A percentile compares a stretch with the other conserved stretches of the same genome.
phyloP scores from a whole-genome alignment of 2,113 vertebrate genomes.

The Choloepus hoffmanni region DNA sequence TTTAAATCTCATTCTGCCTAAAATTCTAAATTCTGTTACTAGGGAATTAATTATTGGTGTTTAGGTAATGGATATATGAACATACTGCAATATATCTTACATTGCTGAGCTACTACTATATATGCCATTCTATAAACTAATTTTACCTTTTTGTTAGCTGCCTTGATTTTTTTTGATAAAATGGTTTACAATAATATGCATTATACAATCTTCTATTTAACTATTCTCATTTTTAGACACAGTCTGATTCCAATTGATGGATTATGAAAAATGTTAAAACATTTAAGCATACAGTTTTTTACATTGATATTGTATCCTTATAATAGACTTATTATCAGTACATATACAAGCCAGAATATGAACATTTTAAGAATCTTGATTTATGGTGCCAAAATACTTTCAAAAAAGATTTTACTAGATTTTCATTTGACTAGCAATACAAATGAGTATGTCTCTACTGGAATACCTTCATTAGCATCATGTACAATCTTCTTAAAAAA shows the following conservation, averaged over 20 bases:
- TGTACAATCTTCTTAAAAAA: not conserved
- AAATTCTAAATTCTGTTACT: not conserved
- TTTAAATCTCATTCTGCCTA: not conserved
- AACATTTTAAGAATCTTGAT: not conserved
- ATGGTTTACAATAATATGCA: not conserved
- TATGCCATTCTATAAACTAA: not conserved
- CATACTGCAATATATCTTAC: not conserved
- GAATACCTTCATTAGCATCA: not conserved
- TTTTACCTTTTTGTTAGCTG: not conserved
- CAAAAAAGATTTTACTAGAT: not conserved
- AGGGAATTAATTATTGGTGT: not conserved
- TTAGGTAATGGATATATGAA: not conserved
- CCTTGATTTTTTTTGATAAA: not conserved
- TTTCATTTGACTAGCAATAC: not conserved
- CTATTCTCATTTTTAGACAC: not conserved
- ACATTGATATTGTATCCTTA: not conserved
- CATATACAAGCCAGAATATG: not conserved
- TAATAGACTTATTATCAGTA: not conserved
- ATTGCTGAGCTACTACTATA: not conserved
- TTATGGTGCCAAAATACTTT: not conserved
- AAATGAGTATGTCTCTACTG: not conserved
- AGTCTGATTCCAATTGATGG: not conserved
- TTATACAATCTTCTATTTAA: not conserved
- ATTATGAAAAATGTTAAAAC: not conserved
- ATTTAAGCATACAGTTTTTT: not conserved